Conservation (phyloP, 2,888 invertebrate species). For the Scotopteryx bipunctaria region DNA sequence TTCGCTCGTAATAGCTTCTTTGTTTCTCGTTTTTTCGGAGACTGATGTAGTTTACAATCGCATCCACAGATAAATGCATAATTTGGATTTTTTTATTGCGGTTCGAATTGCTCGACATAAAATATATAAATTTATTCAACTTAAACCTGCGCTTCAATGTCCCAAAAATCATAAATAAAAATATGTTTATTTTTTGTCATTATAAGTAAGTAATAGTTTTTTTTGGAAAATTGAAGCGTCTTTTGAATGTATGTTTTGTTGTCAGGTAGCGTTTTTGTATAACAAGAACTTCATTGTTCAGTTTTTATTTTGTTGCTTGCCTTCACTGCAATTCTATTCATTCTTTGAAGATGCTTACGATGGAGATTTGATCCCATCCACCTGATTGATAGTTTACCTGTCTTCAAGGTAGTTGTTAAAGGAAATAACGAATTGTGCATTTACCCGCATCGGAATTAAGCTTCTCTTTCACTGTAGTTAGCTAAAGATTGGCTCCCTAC, state of each 20-base stretch:
- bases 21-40: conserved; percentile 23
- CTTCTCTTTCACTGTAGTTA: conserved; percentile 8
- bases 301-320: conserved; percentile 23
- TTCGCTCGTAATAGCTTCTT: conserved; percentile 42
- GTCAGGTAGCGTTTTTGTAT: conserved; percentile 28
- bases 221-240: no score
- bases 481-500: conserved; percentile 35
- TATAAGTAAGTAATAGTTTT: no score
- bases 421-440: neutral
- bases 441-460: neutral
- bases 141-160: neutral
- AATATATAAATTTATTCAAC: neutral
- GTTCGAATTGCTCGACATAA: no score
- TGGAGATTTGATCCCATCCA: conserved; percentile 9
- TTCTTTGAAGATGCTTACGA: conserved; percentile 6
- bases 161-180: no score
- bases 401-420: neutral
- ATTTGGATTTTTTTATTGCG: neutral
- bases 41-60: conserved; percentile 5
- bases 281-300: conserved; percentile 24
- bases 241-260: conserved; percentile 23
- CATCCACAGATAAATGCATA: neutral
- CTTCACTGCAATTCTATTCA: conserved; percentile 22
- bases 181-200: no score
- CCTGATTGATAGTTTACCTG: conserved; percentile 10